Evolutionary conservation across 2,888 invertebrate species (phyloP), one percentile per base, ranked within the genome.

Genomic region (Hirudinaria manillensis): DNA sequence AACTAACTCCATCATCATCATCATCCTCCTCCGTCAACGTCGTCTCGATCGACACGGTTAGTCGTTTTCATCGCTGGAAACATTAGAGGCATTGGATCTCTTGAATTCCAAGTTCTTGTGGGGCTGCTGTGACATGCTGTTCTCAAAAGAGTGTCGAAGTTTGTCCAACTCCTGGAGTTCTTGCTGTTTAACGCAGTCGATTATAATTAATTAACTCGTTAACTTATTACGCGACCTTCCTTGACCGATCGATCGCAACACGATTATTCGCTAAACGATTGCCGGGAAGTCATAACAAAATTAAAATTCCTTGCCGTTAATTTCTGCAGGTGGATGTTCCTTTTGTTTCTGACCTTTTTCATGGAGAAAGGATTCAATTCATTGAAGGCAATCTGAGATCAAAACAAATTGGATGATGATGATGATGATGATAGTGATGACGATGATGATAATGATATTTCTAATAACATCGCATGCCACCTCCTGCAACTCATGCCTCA

Each of bases 291-390:
- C 10, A 45, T 6, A 45, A 45, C 10, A 38, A 6, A 38, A 45
- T 16, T 10, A 45, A 45, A 45, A 45, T 4, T n/a, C 53, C 74
- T 29, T 79, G 84, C 85, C 83, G 80, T 81, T 27, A 84, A 81
- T 72, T 82, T 81, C 56, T 80, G 81, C 27, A 83, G 76, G 77
- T 85, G 82, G 53, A 80, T 77, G 34, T 81, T 81, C 76, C 85
- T 76, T 75, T 81, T 82, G 38, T 76, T 79, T 38, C 80, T 78
- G 36, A 85, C 80, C 51, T 76, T 75, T 51, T 80, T 80, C 83
- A 83, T 83, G 45, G 84, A 82, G 78, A 85, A 85, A 36, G 84
- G 84, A 77, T 84, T 84, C 70, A 85, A 78, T 56, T 82, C 82
- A 73, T 81, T 77, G 78, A 85, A 85, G 29, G 85, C 84, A 78